Percentiles rank a stretch among this genome's conserved stretches.
These are phyloP conservation scores for Copsychus sechellarum DNA, from an alignment of 2,113 vertebrate species.

Conservation along the genomic window DNA sequence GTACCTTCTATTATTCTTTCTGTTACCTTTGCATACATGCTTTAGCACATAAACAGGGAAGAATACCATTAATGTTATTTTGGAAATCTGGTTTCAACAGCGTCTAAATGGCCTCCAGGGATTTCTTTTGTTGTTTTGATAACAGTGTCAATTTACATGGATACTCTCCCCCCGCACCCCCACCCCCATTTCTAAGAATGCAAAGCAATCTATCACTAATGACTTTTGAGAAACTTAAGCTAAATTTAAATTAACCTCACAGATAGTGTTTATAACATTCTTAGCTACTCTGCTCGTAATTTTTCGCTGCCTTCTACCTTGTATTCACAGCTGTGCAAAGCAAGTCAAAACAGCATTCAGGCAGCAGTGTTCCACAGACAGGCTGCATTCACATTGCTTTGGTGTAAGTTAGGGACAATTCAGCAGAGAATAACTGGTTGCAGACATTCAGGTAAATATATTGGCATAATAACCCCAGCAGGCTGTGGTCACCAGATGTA, in stretches of 20 bases:
- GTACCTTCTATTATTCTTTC: background rate
- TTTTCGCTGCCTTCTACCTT: slow-evolving; percentile 9
- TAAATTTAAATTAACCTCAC: slow-evolving; percentile 2
- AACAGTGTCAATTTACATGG: slow-evolving; percentile 28
- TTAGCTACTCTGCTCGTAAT: background rate
- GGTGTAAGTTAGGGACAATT: background rate
- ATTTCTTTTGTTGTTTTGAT: slow-evolving; percentile 39
- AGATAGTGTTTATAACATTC: background rate
- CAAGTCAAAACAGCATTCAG: background rate
- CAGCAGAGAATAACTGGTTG: background rate
- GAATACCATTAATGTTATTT: background rate
- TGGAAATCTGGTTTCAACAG: background rate
- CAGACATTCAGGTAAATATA: background rate
- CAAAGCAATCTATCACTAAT: background rate
- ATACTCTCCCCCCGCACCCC: background rate
- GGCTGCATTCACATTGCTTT: background rate
- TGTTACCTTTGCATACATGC: background rate
- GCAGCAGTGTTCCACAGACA: background rate
- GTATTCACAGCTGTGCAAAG: slow-evolving; percentile 1
- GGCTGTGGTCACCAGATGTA: background rate
- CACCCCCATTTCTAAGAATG: background rate
- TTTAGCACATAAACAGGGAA: background rate
- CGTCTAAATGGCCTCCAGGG: background rate
- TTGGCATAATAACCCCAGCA: background rate
- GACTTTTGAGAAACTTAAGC: slow-evolving; percentile 8